Evolutionary conservation across 2,888 invertebrate species (phyloP), one percentile per base, ranked within the genome.

Genomic region (Chymomyza procnemis): DNA sequence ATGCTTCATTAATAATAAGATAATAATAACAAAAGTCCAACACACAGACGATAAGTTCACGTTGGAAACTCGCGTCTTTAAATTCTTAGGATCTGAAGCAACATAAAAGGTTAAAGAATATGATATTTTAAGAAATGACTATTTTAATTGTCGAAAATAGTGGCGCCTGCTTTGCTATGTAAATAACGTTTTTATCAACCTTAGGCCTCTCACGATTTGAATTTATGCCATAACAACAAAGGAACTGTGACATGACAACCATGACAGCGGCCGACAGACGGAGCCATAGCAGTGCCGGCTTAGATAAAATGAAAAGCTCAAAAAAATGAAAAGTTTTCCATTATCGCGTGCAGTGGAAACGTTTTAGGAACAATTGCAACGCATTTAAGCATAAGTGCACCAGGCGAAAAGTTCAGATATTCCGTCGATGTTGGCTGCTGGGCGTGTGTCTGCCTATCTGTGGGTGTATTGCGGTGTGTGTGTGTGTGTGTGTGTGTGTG

Each of bases 341-440:
- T 79, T 76, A 87, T 86, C 86, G 86, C 86, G 86, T 86, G 85
- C 82, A 73, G 64, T 64, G 73, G 65, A 59, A 76, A 84, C 80
- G 76, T 87, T 85, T 87, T 85, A 79, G 71, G 74, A 81, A 82
- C 80, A 85, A 80, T 82, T 82, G 76, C 74, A 75, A 74, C 66
- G 74, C 86, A 83, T 79, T 85, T 77, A 77, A 81, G 80, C 77
- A 80, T 79, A 82, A 87, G 79, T 85, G 74, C 72, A 73, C 73
- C 71, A 73, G 75, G 79, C 85, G 73, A 81, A 82, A 81, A 85
- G 78, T 79, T 77, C 75, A 81, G 71, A 76, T 18, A 67, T n/a
- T n/a, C 64, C 70, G 58, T 67, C 72, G 76, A 63, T 68, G 67
- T 60, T 70, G 75, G 73, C 69, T 72, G 66, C 60, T 68, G 75